These are phyloP conservation scores for Calameuta idolon DNA, from an alignment of 2,888 invertebrate species.

Conservation along the genomic window DNA sequence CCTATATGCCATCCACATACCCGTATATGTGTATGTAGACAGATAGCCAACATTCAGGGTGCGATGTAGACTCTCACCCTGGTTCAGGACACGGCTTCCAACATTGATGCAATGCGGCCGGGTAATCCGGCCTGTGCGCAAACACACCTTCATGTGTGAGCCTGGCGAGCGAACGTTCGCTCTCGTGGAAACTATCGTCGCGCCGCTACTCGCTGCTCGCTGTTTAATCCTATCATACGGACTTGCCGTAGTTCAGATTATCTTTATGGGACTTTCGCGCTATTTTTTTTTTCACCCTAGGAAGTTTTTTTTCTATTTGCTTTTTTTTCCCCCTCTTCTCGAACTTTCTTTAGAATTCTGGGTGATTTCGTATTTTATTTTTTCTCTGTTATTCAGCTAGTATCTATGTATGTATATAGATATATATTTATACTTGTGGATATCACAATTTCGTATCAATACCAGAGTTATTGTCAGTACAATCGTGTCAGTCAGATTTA, in stretches of 20 bases:
- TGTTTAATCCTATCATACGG: background rate
- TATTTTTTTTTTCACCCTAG: background rate
- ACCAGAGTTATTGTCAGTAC: background rate
- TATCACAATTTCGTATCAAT: background rate
- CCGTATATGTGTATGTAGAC: conserved; percentile 9
- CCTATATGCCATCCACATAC: background rate
- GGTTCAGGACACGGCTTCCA: conserved; percentile 2
- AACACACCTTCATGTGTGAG: conserved; percentile 14
- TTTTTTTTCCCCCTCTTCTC: background rate
- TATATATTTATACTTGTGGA: no score
- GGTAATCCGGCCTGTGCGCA: conserved; percentile 10
- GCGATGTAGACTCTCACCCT: background rate
- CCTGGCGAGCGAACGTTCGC: background rate
- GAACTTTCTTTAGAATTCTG: no score
- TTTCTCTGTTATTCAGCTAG: no score
- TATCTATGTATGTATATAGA: no score
- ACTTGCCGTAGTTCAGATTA: background rate
- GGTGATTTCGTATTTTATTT: background rate
- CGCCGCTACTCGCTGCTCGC: background rate
- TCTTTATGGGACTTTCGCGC: background rate
- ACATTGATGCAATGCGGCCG: conserved; percentile 19
- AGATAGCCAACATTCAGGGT: background rate
- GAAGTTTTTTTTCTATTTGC: background rate
- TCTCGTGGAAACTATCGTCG: background rate
- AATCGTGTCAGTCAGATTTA: background rate